These are phyloP conservation scores for Terebella lapidaria DNA, from an alignment of 2,888 invertebrate species.

Conservation along the genomic window DNA sequence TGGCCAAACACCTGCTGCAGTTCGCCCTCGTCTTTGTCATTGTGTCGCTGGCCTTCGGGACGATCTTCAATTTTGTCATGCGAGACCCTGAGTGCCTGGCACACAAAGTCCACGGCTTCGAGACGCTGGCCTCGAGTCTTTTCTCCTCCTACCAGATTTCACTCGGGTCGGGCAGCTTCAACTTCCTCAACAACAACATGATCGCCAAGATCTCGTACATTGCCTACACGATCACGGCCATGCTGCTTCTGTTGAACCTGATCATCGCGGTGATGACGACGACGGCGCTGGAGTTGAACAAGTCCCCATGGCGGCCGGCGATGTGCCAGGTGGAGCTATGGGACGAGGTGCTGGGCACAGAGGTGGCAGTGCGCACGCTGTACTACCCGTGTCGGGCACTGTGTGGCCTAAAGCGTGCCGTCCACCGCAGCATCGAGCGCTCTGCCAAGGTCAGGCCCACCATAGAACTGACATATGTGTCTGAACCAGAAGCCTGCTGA, in stretches of 20 bases:
- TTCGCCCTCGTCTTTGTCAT: constrained; percentile 2
- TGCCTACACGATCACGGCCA: neutral
- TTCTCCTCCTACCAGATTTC: neutral
- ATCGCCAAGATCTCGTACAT: constrained; percentile 1
- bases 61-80: constrained; percentile 3
- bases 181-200: neutral
- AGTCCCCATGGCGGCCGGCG: constrained; percentile 1
- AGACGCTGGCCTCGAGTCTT: neutral
- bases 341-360: neutral
- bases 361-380: neutral
- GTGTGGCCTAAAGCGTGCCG: too few species aligned
- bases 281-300: neutral
- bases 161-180: neutral
- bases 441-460: too few species aligned
- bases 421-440: too few species aligned
- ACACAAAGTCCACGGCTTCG: neutral
- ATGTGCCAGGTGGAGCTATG: neutral
- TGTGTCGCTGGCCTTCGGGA: neutral
- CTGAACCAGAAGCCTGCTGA: too few species aligned
- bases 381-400: too few species aligned
- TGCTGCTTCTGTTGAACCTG: constrained; percentile 6
- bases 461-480: too few species aligned
- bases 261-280: constrained; percentile 8
- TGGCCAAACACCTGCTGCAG: constrained; percentile 1
- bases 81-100: neutral